A percentile compares a stretch with the other conserved stretches of the same genome.
These are phyloP conservation scores for Echinarachnius parma DNA, from an alignment of 53 echinoderm and acorn worm species.

Conservation along the genomic window DNA sequence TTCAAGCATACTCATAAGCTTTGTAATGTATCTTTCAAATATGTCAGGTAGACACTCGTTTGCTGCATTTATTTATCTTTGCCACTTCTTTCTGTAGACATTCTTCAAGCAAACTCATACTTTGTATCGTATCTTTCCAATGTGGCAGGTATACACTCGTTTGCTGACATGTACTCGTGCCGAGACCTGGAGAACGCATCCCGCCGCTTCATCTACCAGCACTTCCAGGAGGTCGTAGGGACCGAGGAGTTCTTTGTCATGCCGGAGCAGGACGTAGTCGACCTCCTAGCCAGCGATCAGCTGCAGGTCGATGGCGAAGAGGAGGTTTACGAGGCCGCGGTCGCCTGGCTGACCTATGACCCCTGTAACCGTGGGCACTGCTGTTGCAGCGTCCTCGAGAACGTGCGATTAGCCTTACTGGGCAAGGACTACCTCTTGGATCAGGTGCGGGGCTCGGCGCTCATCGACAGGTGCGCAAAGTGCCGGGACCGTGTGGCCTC, in stretches of 20 bases:
- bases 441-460: conserved; percentile 79
- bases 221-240: conserved; percentile 89
- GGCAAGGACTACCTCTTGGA: conserved; percentile 87
- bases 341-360: conserved; percentile 90
- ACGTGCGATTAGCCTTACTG: conserved; percentile 88
- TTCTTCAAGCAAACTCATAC: too few species aligned
- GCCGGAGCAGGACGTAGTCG: conserved; percentile 87
- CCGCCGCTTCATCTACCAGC: conserved; percentile 96
- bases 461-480: conserved; percentile 77
- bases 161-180: conserved; percentile 99
- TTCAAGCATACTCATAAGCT: too few species aligned
- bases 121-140: too few species aligned
- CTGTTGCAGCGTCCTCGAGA: conserved; percentile 77
- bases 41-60: too few species aligned
- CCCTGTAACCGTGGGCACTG: conserved; percentile 76
- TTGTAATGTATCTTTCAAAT: too few species aligned
- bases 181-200: conserved; percentile 85
- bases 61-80: too few species aligned
- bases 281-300: conserved; percentile 84
- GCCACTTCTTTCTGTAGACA: too few species aligned
- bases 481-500: conserved; percentile 77
- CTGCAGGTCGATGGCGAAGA: conserved; percentile 89
- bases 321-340: conserved; percentile 94
- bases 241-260: conserved; percentile 96
- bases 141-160: conserved; percentile 97